Percentiles rank a stretch among this genome's conserved stretches.
phyloP scores from a whole-genome alignment of 2,113 vertebrate genomes.

The Corapipo altera region DNA sequence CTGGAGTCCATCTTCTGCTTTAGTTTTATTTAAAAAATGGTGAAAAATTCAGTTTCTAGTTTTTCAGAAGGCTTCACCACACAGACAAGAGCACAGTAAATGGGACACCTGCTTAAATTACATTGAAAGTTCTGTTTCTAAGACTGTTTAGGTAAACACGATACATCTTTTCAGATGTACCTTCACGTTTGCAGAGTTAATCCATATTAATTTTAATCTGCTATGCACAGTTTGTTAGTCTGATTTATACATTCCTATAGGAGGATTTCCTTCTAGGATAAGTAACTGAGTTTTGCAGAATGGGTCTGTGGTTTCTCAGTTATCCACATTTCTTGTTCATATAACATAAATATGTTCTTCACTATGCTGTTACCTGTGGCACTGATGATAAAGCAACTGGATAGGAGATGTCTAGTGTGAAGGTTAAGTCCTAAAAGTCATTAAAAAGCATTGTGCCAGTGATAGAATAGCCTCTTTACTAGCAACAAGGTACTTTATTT shows the following conservation, averaged over 20 bases:
- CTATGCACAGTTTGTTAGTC: neutral
- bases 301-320: neutral
- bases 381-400: neutral
- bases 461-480: neutral
- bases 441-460: neutral
- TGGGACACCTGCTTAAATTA: neutral
- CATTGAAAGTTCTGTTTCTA: neutral
- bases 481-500: neutral
- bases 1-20: neutral
- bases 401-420: neutral
- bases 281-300: neutral
- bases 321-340: neutral
- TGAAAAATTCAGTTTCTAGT: neutral
- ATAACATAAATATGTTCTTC: neutral
- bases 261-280: neutral
- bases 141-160: neutral
- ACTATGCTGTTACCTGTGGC: neutral
- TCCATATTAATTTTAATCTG: neutral
- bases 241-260: neutral
- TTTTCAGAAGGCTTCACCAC: neutral
- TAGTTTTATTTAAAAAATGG: neutral
- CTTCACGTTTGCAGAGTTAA: neutral
- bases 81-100: neutral
- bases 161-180: neutral
- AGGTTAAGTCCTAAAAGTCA: neutral